These are phyloP conservation scores for Tillus elongatus DNA, from an alignment of 2,888 invertebrate genomes.

Conservation along the genomic window DNA sequence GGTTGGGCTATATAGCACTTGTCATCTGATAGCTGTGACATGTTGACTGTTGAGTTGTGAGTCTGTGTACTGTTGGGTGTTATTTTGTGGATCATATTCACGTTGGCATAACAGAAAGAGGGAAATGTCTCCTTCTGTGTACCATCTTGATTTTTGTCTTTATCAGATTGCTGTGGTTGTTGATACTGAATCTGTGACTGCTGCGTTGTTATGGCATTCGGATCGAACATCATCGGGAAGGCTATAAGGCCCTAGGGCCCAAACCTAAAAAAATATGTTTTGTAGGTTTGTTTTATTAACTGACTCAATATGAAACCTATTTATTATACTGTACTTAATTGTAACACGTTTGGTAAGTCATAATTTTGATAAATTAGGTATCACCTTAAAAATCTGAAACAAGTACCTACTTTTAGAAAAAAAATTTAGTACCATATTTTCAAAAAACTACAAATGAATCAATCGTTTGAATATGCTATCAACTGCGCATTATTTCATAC, in stretches of 20 bases:
- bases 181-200: slow-evolving; percentile 40
- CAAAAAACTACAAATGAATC: too few species aligned
- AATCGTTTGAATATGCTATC: too few species aligned
- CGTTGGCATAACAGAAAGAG: slow-evolving; percentile 61
- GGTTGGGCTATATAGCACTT: slow-evolving; percentile 65
- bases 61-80: slow-evolving; percentile 37
- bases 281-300: background rate
- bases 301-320: background rate
- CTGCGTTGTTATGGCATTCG: slow-evolving; percentile 41
- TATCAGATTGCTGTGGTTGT: slow-evolving; percentile 32
- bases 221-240: slow-evolving; percentile 39
- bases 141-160: slow-evolving; percentile 32
- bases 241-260: too few species aligned
- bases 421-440: too few species aligned
- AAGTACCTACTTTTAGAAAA: too few species aligned
- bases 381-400: too few species aligned
- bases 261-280: too few species aligned
- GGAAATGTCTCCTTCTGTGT: slow-evolving; percentile 49
- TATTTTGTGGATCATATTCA: slow-evolving; percentile 60
- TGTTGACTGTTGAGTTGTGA: slow-evolving; percentile 50
- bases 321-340: too few species aligned
- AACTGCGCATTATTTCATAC: too few species aligned
- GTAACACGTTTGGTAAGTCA: too few species aligned
- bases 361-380: too few species aligned
- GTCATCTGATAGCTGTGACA: slow-evolving; percentile 60